Conservation (phyloP, 2,113 vertebrate genomes). For the Oxyruncus cristatus region DNA sequence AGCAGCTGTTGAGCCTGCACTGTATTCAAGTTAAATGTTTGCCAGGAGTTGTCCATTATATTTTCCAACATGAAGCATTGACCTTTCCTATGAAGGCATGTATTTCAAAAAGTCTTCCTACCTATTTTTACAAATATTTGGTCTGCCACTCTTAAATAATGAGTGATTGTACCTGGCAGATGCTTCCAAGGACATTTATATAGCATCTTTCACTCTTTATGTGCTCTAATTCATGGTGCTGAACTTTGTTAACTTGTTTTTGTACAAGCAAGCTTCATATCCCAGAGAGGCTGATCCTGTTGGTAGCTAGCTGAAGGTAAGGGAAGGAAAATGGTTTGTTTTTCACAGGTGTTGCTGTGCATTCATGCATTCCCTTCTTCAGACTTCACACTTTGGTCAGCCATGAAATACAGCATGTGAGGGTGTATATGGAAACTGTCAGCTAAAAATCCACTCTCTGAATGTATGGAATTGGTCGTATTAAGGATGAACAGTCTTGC, state of each 20-base stretch:
- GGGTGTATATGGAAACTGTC: background rate
- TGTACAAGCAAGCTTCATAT: background rate
- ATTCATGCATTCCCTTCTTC: background rate
- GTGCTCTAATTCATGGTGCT: background rate
- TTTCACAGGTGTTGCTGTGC: slow-evolving; percentile 9
- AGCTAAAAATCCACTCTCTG: background rate
- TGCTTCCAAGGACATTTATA: background rate
- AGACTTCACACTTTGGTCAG: background rate
- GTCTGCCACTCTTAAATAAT: background rate
- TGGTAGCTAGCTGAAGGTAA: background rate
- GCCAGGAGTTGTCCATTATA: background rate
- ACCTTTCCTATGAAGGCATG: background rate
- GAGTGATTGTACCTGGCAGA: background rate
- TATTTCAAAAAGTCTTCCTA: background rate
- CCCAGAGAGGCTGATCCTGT: background rate
- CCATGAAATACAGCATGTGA: background rate
- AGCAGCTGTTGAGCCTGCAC: background rate
- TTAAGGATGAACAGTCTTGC: background rate
- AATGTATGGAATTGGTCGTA: background rate
- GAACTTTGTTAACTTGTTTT: background rate
- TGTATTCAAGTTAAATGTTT: background rate
- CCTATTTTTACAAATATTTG: background rate
- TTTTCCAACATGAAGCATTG: background rate
- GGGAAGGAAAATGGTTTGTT: background rate
- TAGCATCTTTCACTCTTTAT: background rate